These are phyloP conservation scores for Yasuhikotakia modesta DNA, from an alignment of 2,797 vertebrate species.

Conservation along the genomic window DNA sequence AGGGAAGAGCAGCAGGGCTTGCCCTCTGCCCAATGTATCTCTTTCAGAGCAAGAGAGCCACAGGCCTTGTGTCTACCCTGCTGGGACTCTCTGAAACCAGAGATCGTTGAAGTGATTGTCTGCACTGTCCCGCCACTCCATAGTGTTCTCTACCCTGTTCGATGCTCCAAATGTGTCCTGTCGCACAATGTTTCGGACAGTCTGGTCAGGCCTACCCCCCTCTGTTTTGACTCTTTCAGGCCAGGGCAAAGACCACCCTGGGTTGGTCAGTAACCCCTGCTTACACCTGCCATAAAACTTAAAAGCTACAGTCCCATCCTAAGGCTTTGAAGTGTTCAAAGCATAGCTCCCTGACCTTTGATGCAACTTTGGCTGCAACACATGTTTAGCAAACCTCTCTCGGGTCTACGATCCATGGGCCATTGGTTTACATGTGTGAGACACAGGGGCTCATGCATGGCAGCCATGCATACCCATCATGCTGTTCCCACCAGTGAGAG, in stretches of 20 bases:
- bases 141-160: constrained; percentile 75
- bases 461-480: constrained; percentile 71
- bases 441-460: constrained; percentile 77
- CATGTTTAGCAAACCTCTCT: constrained; percentile 76
- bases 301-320: constrained; percentile 86
- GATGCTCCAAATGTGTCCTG: constrained; percentile 77
- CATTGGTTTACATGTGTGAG: constrained; percentile 84
- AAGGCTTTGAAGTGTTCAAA: constrained; percentile 95
- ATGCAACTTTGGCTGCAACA: constrained; percentile 86
- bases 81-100: constrained; percentile 96
- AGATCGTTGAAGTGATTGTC: constrained; percentile 99
- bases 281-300: constrained; percentile 98
- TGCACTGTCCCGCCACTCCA: constrained; percentile 82
- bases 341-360: constrained; percentile 91
- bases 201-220: constrained; percentile 68
- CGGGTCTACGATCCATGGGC: constrained; percentile 70
- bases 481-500: constrained; percentile 54
- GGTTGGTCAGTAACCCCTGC: constrained; percentile 90
- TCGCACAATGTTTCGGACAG: constrained; percentile 78
- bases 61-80: constrained; percentile 85
- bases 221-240: constrained; percentile 65
- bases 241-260: constrained; percentile 84
- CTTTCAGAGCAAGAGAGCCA: constrained; percentile 74
- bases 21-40: constrained; percentile 86
- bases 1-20: constrained; percentile 75